These are phyloP conservation scores for Bufotes viridis DNA, from an alignment of 2,797 vertebrate species.

Conservation along the genomic window DNA sequence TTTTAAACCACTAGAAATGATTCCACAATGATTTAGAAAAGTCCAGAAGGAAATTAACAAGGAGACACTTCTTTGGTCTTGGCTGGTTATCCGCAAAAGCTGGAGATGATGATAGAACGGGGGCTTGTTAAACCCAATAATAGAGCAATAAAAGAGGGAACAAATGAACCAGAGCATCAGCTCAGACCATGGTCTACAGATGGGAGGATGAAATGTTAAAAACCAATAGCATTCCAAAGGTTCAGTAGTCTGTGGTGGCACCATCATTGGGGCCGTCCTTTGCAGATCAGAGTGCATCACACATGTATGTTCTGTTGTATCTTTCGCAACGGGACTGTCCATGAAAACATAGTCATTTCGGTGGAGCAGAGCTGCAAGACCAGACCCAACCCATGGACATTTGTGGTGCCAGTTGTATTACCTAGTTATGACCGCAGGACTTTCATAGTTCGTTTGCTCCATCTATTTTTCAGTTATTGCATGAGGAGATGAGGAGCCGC, in stretches of 20 bases:
- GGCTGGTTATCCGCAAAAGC: background rate
- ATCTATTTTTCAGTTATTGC: background rate
- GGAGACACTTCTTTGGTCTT: background rate
- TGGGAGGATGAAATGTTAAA: background rate
- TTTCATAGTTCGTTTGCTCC: background rate
- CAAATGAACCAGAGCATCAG: background rate
- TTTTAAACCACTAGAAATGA: background rate
- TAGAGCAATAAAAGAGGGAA: background rate
- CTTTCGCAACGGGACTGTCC: background rate
- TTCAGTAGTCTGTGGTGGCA: background rate
- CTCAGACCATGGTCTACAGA: background rate
- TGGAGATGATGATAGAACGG: background rate
- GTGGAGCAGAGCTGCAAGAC: background rate
- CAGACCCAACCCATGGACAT: background rate
- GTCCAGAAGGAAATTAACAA: background rate
- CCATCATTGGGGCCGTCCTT: background rate
- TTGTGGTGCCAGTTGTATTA: no score
- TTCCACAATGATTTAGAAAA: background rate
- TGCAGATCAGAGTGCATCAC: background rate
- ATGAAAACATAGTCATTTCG: no score
- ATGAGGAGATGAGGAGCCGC: no score
- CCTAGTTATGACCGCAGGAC: no score
- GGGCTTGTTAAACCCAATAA: background rate
- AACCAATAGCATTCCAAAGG: background rate
- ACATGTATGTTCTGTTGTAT: background rate